Percentiles rank a stretch among this genome's conserved stretches.
These are phyloP conservation scores for Cenopis cana DNA, from an alignment of 2,888 invertebrate species.

Conservation along the genomic window DNA sequence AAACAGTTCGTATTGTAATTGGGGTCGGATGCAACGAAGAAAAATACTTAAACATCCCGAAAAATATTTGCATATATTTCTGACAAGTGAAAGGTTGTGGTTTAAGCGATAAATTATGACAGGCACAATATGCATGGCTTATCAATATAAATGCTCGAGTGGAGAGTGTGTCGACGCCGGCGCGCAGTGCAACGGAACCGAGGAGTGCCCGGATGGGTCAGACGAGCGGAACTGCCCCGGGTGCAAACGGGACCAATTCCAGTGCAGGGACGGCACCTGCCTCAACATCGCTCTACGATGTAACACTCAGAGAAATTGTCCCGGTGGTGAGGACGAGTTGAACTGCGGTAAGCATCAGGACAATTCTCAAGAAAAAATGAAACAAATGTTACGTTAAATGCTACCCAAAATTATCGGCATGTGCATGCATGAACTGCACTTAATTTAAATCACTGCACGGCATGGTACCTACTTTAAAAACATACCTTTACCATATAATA, in stretches of 20 bases:
- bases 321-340: slow-evolving; percentile 86
- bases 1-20: not conserved
- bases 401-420: slow-evolving; percentile 16
- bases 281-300: slow-evolving; percentile 87
- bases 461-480: slow-evolving; percentile 26
- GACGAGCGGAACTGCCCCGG: slow-evolving; percentile 72
- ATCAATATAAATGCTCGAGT: slow-evolving; percentile 87
- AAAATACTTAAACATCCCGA: not conserved
- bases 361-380: not conserved
- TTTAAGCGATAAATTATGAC: slow-evolving; percentile 67
- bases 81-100: slow-evolving; percentile 69
- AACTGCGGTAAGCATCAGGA: slow-evolving; percentile 74
- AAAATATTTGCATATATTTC: slow-evolving; percentile 9
- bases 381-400: not conserved
- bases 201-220: slow-evolving; percentile 82
- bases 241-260: slow-evolving; percentile 80
- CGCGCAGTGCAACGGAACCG: slow-evolving; percentile 80
- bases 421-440: slow-evolving; percentile 28
- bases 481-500: slow-evolving; percentile 1
- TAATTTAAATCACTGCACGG: slow-evolving; percentile 27
- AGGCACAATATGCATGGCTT: slow-evolving; percentile 83
- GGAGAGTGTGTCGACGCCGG: slow-evolving; percentile 86
- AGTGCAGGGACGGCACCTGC: slow-evolving; percentile 88
- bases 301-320: slow-evolving; percentile 86
- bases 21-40: not conserved